Conservation (phyloP, 2,113 vertebrate genomes). For the Calypte anna region DNA sequence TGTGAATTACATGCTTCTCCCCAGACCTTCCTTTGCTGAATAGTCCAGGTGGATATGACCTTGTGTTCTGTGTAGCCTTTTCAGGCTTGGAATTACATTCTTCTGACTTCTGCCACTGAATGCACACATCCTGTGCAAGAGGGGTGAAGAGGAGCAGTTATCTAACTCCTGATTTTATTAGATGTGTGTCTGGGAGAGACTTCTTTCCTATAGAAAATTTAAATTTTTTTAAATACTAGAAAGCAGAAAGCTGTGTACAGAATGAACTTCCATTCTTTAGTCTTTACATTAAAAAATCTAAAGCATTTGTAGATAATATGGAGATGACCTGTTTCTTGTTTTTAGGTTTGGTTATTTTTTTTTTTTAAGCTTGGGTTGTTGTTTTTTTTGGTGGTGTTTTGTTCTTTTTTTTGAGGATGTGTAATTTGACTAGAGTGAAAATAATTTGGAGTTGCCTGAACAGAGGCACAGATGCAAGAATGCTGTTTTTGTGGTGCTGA, state of each 20-base stretch:
- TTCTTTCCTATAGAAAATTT: background rate
- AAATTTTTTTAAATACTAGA: background rate
- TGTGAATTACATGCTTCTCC: background rate
- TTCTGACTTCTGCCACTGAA: background rate
- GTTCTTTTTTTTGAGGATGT: background rate
- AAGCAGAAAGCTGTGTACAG: background rate
- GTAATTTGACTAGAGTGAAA: background rate
- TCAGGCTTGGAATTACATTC: background rate
- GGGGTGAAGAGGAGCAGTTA: background rate
- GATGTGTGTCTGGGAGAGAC: background rate
- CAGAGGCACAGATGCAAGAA: accelerated
- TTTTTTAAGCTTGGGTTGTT: no score
- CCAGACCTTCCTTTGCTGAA: background rate
- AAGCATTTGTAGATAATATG: accelerated
- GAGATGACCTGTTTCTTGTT: background rate
- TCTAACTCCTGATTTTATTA: background rate
- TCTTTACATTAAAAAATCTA: background rate
- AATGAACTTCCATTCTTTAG: background rate
- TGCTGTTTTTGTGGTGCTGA: background rate
- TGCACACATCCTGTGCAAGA: background rate
- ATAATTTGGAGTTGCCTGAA: background rate
- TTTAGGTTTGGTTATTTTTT: background rate
- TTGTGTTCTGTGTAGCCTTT: background rate
- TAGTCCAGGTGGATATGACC: background rate
- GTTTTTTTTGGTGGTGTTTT: no score